A percentile compares a stretch with the other conserved stretches of the same genome.
These are phyloP conservation scores for Thalassaphorura encarpata DNA, from an alignment of 1,140 invertebrate genomes.

Conservation along the genomic window DNA sequence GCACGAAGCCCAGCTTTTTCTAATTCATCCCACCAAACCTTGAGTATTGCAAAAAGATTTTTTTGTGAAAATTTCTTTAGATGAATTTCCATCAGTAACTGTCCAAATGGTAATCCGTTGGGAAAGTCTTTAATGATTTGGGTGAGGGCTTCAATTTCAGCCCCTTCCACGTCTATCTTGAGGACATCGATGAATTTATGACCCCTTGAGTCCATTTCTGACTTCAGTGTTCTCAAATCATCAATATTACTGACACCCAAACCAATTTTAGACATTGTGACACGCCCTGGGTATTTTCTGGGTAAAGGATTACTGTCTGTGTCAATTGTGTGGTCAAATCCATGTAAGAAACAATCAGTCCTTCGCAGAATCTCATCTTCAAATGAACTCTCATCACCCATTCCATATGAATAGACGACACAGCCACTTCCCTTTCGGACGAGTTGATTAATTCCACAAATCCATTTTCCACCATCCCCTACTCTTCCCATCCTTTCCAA, in stretches of 20 bases:
- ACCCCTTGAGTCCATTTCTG: background rate
- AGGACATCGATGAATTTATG: conserved; percentile 13
- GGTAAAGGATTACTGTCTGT: background rate
- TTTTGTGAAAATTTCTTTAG: background rate
- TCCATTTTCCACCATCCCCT: conserved; percentile 9
- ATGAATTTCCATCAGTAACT: conserved; percentile 16
- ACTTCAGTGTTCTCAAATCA: background rate
- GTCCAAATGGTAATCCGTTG: conserved; percentile 10
- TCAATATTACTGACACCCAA: background rate
- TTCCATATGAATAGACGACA: conserved; percentile 17
- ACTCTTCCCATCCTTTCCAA: background rate
- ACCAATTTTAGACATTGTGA: conserved; percentile 1
- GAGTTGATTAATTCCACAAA: conserved; percentile 1
- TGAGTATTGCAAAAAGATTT: background rate
- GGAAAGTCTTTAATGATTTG: conserved; percentile 3
- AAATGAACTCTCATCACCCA: conserved; percentile 5
- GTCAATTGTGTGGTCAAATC: conserved; percentile 5
- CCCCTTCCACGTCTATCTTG: conserved; percentile 21
- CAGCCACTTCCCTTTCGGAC: conserved; percentile 1
- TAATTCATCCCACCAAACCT: background rate
- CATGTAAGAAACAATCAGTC: conserved; percentile 3
- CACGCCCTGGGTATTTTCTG: background rate
- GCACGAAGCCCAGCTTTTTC: conserved; percentile 1
- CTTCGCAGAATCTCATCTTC: conserved; percentile 6
- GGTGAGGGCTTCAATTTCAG: conserved; percentile 4